Base-by-base conservation (phyloP, 2,888 invertebrate species). In the Stratiomys singularior region DNA sequence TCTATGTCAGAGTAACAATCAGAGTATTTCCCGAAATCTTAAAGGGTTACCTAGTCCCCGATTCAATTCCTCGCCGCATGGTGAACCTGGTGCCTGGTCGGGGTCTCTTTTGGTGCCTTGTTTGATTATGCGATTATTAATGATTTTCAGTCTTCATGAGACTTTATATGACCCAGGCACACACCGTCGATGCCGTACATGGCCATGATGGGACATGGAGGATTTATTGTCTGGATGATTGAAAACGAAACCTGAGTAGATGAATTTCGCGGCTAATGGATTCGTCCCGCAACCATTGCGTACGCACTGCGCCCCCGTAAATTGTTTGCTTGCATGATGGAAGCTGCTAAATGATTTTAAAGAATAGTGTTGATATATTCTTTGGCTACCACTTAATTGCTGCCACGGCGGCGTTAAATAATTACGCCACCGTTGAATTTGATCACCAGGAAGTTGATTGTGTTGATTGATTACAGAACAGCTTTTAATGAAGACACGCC, bases 51-150 rank as follows among this genome's bases (percentile, higher is more conserved):
- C 47, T 47, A 44, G 46, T 23, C 5, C 25, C n/a, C 25, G 21
- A 30, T 37, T 37, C 67, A 37, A 21, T 37, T 28, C 21, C 37
- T 37, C 46, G 11, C 23, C 27, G 13, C n/a, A n/a, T n/a, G 15
- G 9, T 52, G 28, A 18, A 72, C 56, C 44, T 37, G 56, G n/a
- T 56, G 52, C 28, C 52, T 27, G 27, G 56, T 72, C n/a, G 71
- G 71, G 80, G 80, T 79, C 81, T 79, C 80, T 79, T 80, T 77
- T 79, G 81, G 79, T 81, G 81, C 81, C 82, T 81, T 82, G 82
- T 82, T 81, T 82, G 82, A 81, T 82, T 82, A 81, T 81, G 81
- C 80, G 82, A 82, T 82, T 82, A 82, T 82, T 82, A 82, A 82
- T 82, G 81, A 81, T 80, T 79, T 80, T 78, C 79, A 78, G 78